A percentile compares a stretch with the other conserved stretches of the same genome.
These are phyloP conservation scores for Myotis brandtii DNA, from an alignment of 2,113 vertebrate genomes.

Conservation along the genomic window DNA sequence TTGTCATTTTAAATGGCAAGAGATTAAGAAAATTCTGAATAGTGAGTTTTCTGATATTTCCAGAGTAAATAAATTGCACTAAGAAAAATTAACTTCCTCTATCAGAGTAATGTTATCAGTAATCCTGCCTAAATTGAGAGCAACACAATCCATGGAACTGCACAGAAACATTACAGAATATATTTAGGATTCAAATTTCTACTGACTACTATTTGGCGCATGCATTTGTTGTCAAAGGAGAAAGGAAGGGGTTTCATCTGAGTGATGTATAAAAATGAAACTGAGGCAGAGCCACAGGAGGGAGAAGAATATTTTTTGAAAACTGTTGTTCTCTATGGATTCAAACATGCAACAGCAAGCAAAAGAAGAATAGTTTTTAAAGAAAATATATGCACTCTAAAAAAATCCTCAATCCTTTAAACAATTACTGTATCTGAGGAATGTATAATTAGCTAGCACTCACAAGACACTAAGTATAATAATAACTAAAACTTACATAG, in stretches of 20 bases:
- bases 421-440: not conserved
- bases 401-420: not conserved
- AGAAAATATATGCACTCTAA: not conserved
- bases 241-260: constrained; percentile 1
- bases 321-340: not conserved
- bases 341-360: not conserved
- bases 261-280: constrained; percentile 42
- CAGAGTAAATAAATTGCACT: constrained; percentile 68
- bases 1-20: constrained; percentile 74
- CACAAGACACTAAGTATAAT: not conserved
- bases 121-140: constrained; percentile 69
- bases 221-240: constrained; percentile 47
- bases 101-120: constrained; percentile 67
- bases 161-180: constrained; percentile 41
- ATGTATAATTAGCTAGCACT: not conserved
- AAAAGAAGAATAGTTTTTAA: not conserved
- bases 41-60: constrained; percentile 74
- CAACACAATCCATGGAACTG: constrained; percentile 19
- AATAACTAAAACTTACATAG: not conserved
- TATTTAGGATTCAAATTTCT: constrained; percentile 53
- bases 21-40: constrained; percentile 74
- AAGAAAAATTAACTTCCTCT: constrained; percentile 76
- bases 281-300: not conserved
- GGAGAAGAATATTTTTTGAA: constrained; percentile 15
- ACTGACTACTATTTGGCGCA: constrained; percentile 39